phyloP scores from a whole-genome alignment of 2,888 invertebrate genomes.

The Isotomurus palustris region DNA sequence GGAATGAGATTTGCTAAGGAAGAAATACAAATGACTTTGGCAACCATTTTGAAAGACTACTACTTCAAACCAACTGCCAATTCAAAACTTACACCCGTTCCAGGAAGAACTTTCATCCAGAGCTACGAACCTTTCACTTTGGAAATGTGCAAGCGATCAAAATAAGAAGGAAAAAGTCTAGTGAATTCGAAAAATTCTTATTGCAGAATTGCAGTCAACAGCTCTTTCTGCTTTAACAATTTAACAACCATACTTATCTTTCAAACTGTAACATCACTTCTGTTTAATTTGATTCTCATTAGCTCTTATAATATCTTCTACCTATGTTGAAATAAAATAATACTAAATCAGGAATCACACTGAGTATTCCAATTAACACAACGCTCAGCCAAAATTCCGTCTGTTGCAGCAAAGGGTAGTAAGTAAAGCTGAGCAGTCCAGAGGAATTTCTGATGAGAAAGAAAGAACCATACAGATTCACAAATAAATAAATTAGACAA shows the following conservation, averaged over 20 bases:
- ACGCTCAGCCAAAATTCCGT: conserved; percentile 11
- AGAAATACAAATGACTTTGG: conserved; percentile 23
- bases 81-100: conserved; percentile 17
- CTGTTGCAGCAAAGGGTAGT: conserved; percentile 10
- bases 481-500: no score
- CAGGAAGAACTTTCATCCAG: conserved; percentile 23
- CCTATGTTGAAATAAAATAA: no score
- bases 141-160: no score
- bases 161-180: no score
- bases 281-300: no score
- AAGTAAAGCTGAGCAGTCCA: conserved; percentile 8
- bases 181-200: no score
- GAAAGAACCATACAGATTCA: no score
- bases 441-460: background rate
- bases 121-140: conserved; percentile 14
- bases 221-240: no score
- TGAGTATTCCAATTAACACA: background rate
- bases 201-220: no score
- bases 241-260: no score
- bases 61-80: conserved; percentile 19
- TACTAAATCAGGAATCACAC: conserved; percentile 2
- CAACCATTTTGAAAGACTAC: conserved; percentile 30
- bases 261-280: no score
- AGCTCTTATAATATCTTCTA: background rate
- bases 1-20: conserved; percentile 37